Evolutionary conservation across 1,140 invertebrate species (phyloP).

Genomic region (Parapsyche elsis): DNA sequence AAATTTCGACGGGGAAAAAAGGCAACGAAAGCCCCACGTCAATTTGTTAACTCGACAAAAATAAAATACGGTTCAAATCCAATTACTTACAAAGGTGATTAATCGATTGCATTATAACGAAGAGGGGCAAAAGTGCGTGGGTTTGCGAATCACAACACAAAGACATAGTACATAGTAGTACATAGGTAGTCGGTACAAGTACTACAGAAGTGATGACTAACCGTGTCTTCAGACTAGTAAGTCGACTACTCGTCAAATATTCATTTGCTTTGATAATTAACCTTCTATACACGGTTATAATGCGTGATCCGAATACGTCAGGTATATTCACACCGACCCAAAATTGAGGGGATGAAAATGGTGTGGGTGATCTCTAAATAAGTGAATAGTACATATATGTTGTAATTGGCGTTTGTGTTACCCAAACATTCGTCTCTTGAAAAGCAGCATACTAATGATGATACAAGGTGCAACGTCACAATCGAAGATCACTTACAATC

Average conservation of each 20-base stretch:
- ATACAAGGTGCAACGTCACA: too few species aligned
- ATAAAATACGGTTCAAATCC: neutral
- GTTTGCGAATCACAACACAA: constrained; percentile 10
- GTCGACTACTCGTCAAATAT: constrained; percentile 17
- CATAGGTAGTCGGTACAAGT: neutral
- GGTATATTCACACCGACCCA: neutral
- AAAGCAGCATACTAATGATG: too few species aligned
- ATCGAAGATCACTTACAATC: too few species aligned
- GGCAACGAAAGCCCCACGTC: neutral
- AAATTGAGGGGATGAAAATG: too few species aligned
- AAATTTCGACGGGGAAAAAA: neutral
- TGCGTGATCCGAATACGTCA: neutral
- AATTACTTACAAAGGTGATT: constrained; percentile 7
- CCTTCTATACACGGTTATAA: neutral
- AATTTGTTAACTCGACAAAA: constrained; percentile 23
- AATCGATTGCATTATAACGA: neutral
- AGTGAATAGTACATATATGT: too few species aligned
- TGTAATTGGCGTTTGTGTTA: too few species aligned
- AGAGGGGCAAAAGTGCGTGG: constrained; percentile 26
- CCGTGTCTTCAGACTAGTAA: neutral
- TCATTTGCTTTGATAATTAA: constrained; percentile 24
- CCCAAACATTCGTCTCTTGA: too few species aligned
- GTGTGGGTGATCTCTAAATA: too few species aligned
- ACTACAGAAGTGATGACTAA: constrained; percentile 12
- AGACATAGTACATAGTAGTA: neutral